A percentile compares a stretch with the other conserved stretches of the same genome.
These are phyloP conservation scores for Holocentrus rufus DNA, from an alignment of 2,797 vertebrate genomes.

Conservation along the genomic window DNA sequence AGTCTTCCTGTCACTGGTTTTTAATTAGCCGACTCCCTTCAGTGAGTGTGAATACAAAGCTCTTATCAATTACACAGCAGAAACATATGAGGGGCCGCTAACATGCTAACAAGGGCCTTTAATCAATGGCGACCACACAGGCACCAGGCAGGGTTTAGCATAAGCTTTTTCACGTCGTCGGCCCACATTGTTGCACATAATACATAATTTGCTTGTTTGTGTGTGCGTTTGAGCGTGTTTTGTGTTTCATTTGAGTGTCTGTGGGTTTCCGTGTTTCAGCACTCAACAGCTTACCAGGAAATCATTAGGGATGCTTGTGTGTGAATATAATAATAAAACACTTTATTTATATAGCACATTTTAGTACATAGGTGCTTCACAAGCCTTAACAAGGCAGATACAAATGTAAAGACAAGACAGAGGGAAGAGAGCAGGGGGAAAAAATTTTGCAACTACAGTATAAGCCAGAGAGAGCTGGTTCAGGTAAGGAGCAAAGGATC, in stretches of 20 bases:
- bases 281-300: conserved; percentile 38
- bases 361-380: background rate
- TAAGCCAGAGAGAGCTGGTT: background rate
- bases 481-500: too few relatives aligned
- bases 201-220: background rate
- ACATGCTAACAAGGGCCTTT: conserved; percentile 74
- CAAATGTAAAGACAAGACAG: background rate
- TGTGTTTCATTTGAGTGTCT: conserved; percentile 26
- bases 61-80: conserved; percentile 78
- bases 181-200: conserved; percentile 25
- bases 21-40: conserved; percentile 77
- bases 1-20: conserved; percentile 70
- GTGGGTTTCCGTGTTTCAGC: conserved; percentile 7
- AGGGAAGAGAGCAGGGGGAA: conserved; percentile 2
- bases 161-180: conserved; percentile 51
- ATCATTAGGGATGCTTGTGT: conserved; percentile 19
- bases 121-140: conserved; percentile 74
- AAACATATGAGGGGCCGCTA: conserved; percentile 65
- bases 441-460: conserved; percentile 2
- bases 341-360: conserved; percentile 5
- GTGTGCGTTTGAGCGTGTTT: conserved; percentile 28
- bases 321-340: conserved; percentile 27
- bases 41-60: conserved; percentile 70
- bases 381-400: too few relatives aligned
- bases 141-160: conserved; percentile 49